Evolutionary conservation across 2,888 invertebrate genomes (phyloP).

Genomic region (Acholoe squamosa): DNA sequence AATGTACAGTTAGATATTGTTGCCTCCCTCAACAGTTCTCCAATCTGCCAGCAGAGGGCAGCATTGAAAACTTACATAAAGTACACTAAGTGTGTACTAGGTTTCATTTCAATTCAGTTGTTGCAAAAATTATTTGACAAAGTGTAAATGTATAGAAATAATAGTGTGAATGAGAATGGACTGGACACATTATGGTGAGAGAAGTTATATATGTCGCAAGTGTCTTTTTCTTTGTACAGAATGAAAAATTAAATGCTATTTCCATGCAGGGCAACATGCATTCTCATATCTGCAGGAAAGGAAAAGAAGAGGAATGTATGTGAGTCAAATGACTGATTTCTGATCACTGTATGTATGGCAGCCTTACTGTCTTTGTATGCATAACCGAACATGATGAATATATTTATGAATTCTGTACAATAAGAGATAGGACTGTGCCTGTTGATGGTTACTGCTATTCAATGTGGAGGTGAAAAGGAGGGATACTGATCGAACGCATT

Average conservation of each 20-base stretch:
- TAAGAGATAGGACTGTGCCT: conserved; percentile 28
- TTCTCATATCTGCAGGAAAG: neutral
- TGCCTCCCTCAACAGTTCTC: neutral
- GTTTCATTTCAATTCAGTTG: conserved; percentile 14
- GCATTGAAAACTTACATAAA: conserved; percentile 41
- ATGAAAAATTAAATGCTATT: neutral
- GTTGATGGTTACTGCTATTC: conserved; percentile 34
- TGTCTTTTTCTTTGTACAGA: neutral
- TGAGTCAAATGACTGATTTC: neutral
- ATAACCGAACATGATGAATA: conserved; percentile 35
- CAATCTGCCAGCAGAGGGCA: neutral
- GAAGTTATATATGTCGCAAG: neutral
- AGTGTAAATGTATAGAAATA: neutral
- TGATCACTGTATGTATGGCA: conserved; percentile 2
- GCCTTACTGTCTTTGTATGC: conserved; percentile 25
- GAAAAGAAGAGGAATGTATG: neutral
- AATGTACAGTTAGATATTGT: neutral
- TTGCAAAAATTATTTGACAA: neutral
- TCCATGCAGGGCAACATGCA: neutral
- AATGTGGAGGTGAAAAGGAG: neutral
- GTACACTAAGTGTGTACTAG: conserved; percentile 11
- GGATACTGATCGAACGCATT: neutral
- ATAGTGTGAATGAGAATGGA: neutral
- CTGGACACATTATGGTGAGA: neutral
- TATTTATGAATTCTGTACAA: conserved; percentile 48